These are phyloP conservation scores for Oscheius sp. DNA, from an alignment of 2,888 invertebrate genomes.

Conservation along the genomic window DNA sequence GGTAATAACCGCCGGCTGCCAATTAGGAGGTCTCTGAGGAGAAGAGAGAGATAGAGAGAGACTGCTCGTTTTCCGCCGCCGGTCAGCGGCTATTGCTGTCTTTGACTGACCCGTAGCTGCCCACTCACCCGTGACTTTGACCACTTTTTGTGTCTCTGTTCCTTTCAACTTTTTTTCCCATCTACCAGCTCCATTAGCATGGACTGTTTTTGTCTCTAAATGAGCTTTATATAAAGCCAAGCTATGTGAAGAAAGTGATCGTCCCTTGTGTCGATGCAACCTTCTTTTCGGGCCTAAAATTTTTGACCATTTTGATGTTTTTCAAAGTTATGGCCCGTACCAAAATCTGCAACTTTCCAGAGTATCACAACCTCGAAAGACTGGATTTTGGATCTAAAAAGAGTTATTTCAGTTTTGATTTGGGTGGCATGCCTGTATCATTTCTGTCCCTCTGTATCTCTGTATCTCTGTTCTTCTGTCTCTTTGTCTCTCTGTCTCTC, in stretches of 20 bases:
- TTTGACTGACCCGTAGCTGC: neutral
- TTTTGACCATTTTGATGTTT: too few relatives aligned
- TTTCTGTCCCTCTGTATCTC: too few relatives aligned
- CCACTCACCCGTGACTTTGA: neutral
- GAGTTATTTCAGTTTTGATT: too few relatives aligned
- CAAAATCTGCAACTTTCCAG: too few relatives aligned
- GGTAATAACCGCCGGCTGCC: constrained; percentile 31
- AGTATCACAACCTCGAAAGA: neutral
- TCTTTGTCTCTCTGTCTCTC: neutral
- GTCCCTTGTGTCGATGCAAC: neutral
- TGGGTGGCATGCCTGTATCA: too few relatives aligned
- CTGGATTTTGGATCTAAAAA: neutral
- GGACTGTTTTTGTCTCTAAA: neutral
- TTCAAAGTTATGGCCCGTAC: too few relatives aligned
- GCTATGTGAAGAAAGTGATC: neutral
- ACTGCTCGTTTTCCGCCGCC: constrained; percentile 1
- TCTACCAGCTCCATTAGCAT: neutral
- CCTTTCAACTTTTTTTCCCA: neutral
- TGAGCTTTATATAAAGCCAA: neutral
- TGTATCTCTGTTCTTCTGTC: neutral
- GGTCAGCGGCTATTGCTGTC: neutral
- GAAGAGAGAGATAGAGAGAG: neutral
- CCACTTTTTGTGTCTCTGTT: neutral
- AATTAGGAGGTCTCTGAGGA: constrained; percentile 11
- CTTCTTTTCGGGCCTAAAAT: neutral